Conservation (phyloP, 2,797 vertebrate species). For the Micropoecilia bifurca region DNA sequence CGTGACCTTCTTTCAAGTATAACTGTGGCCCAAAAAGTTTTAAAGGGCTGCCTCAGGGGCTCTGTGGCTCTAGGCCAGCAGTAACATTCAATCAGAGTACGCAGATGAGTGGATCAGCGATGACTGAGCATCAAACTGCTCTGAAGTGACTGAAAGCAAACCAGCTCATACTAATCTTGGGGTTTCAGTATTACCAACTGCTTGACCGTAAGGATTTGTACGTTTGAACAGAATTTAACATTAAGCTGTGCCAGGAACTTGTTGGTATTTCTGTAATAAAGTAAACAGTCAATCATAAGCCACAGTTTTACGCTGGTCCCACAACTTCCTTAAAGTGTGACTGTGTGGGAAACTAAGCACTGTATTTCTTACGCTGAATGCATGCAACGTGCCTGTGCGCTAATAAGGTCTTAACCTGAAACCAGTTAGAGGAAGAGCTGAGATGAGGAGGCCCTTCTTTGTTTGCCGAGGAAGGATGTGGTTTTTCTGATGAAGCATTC, state of each 20-base stretch:
- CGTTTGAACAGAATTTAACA: constrained; percentile 27
- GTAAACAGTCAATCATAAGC: constrained; percentile 20
- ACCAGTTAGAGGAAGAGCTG: background rate
- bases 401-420: background rate
- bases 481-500: constrained; percentile 63
- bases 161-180: constrained; percentile 31
- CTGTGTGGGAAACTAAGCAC: constrained; percentile 10
- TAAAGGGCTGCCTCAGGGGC: constrained; percentile 31
- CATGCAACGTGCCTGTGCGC: background rate
- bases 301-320: constrained; percentile 11
- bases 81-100: constrained; percentile 25
- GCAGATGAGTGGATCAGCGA: constrained; percentile 50
- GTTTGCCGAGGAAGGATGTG: constrained; percentile 57
- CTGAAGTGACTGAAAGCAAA: constrained; percentile 40
- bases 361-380: background rate
- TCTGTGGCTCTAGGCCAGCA: background rate
- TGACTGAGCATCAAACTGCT: constrained; percentile 41
- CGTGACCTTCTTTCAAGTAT: constrained; percentile 31
- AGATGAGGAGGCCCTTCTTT: constrained; percentile 9
- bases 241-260: constrained; percentile 28
- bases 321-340: background rate
- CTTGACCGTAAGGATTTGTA: constrained; percentile 44
- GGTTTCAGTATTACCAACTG: constrained; percentile 53
- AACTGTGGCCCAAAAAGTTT: background rate
- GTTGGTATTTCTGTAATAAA: constrained; percentile 18